Conservation (phyloP, 2,888 invertebrate genomes). For the Meiosimyza decipiens region DNA sequence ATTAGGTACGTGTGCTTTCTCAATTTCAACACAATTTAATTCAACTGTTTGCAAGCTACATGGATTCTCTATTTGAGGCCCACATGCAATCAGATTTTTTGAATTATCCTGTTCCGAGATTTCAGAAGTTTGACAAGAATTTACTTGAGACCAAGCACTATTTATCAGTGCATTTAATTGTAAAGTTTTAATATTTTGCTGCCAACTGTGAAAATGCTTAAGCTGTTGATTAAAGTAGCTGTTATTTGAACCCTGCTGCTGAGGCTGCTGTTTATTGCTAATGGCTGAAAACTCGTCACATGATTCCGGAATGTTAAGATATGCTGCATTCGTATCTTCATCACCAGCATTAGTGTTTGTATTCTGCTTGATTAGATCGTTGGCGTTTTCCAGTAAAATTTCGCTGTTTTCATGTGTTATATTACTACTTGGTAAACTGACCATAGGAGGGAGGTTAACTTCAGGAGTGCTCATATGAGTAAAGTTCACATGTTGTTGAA, state of each 20-base stretch:
- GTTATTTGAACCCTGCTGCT: not conserved
- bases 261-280: not conserved
- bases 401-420: not conserved
- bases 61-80: no score
- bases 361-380: no score
- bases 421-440: conserved; percentile 50
- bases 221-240: not conserved
- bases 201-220: conserved; percentile 38
- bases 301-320: not conserved
- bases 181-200: conserved; percentile 36
- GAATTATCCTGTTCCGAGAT: not conserved
- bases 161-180: conserved; percentile 29
- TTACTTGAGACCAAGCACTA: conserved; percentile 17
- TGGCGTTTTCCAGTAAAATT: no score
- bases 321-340: not conserved
- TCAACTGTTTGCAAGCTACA: no score
- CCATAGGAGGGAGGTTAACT: conserved; percentile 51
- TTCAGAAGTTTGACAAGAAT: not conserved
- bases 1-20: no score
- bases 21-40: no score
- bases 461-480: conserved; percentile 43
- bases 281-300: not conserved
- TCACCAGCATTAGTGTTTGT: no score
- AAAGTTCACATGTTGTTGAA: conserved; percentile 53
- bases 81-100: no score